Base-by-base conservation (phyloP, 2,888 invertebrate genomes). In the Gerris lacustris region DNA sequence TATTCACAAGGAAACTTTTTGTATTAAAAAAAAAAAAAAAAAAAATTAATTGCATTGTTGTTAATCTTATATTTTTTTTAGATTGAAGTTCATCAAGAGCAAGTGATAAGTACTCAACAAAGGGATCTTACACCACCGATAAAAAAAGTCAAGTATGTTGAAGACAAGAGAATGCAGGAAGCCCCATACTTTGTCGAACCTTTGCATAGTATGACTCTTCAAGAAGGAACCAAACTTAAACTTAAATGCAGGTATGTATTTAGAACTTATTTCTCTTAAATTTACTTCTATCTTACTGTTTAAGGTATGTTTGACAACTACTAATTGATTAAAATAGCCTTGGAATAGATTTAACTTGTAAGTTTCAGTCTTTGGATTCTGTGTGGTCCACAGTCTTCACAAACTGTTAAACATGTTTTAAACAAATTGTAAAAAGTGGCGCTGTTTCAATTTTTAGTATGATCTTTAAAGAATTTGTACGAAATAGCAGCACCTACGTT, bases 201-300 rank as follows among this genome's bases (percentile, higher is more conserved):
- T 0, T 80, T 90, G 0, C 82, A 82, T 71, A 87, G 89, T 76
- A 84, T 86, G 0, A 82, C 85, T 0, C 85, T 89, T n/a, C 84
- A 86, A 72, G 90, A 90, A 80, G 89, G 89, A 70, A 85, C 84
- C 70, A 77, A 77, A 72, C 79, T 81, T 73, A 79, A 78, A 45
- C 80, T 82, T 73, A 78, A 81, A 73, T 82, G 82, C 79, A 77
- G 79, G 80, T 80, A 75, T 74, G n/a, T n/a, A n/a, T n/a, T n/a
- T n/a, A n/a, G n/a, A n/a, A n/a, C 76, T 47, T 2, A 45, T 7
- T 47, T 70, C 63, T 73, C 17, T 79, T 5, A 83, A 80, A 73
- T 84, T 86, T 74, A 83, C 81, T 4, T 86, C n/a, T n/a, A 86
- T 74, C 83, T 84, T 44, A n/a, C n/a, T n/a, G n/a, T n/a, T n/a